Conservation (phyloP, 1,140 invertebrate genomes). For the Psilanteris sp. region DNA sequence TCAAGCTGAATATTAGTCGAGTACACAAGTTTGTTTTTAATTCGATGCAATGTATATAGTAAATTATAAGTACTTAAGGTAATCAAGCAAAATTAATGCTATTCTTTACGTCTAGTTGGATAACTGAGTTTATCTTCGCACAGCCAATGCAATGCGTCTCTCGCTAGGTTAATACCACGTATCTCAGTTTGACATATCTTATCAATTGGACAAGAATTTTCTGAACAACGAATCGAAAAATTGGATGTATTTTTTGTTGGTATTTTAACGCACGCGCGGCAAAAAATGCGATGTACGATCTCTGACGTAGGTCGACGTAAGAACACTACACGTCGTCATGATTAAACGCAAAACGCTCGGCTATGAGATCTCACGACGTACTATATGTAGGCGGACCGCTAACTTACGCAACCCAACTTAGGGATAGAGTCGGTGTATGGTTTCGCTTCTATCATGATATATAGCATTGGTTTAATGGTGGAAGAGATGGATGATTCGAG, state of each 20-base stretch:
- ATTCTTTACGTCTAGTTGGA: too few relatives aligned
- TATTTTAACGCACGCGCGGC: constrained; percentile 22
- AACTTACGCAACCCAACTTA: constrained; percentile 50
- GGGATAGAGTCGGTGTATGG: constrained; percentile 54
- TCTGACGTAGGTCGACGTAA: constrained; percentile 47
- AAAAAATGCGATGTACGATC: constrained; percentile 41
- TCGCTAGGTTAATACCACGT: too few relatives aligned
- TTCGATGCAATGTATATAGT: too few relatives aligned
- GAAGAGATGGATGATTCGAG: constrained; percentile 54
- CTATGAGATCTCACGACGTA: constrained; percentile 64
- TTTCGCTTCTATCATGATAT: constrained; percentile 59
- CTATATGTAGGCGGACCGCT: constrained; percentile 62
- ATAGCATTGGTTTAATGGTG: constrained; percentile 49
- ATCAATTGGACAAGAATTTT: too few relatives aligned
- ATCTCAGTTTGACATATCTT: too few relatives aligned
- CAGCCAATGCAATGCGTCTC: too few relatives aligned
- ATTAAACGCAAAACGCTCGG: constrained; percentile 53
- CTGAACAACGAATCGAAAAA: constrained; percentile 31
- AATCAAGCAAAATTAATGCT: too few relatives aligned
- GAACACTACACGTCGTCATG: constrained; percentile 50
- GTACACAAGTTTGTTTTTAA: too few relatives aligned
- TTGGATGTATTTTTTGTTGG: constrained; percentile 22
- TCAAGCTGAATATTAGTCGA: too few relatives aligned
- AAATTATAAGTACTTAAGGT: too few relatives aligned
- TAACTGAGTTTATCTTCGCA: too few relatives aligned